phyloP scores from a whole-genome alignment of 1,140 invertebrate species.

The Hypothenemus hampei region DNA sequence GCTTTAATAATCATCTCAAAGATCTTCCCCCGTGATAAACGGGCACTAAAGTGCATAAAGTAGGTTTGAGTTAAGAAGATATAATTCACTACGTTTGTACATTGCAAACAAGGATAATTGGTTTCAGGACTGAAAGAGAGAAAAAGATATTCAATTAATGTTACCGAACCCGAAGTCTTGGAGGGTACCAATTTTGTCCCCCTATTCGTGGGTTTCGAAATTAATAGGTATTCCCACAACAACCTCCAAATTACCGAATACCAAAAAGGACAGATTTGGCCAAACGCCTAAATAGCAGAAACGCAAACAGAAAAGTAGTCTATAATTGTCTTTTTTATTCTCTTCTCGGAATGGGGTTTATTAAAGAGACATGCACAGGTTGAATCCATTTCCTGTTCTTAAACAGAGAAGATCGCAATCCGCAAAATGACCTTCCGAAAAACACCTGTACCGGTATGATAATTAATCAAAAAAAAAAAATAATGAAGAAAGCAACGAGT shows the following conservation, averaged over 20 bases:
- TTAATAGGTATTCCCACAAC: conserved; percentile 17
- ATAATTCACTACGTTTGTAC: background rate
- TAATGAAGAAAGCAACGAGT: too few relatives aligned
- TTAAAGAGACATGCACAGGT: conserved; percentile 18
- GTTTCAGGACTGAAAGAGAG: too few relatives aligned
- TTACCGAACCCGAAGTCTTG: too few relatives aligned
- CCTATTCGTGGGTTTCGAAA: conserved; percentile 1
- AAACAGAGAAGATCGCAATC: conserved; percentile 8
- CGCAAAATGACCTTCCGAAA: conserved; percentile 9
- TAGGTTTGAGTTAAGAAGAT: conserved; percentile 4
- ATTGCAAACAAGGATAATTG: too few relatives aligned
- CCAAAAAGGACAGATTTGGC: conserved; percentile 17
- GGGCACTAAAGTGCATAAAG: conserved; percentile 12
- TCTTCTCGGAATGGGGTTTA: conserved; percentile 13
- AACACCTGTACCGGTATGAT: background rate
- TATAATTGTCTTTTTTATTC: conserved; percentile 15
- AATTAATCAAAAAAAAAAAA: too few relatives aligned
- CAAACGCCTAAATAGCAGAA: conserved; percentile 22
- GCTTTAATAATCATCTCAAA: conserved; percentile 14
- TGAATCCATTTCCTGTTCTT: conserved; percentile 17
- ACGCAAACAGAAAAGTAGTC: background rate
- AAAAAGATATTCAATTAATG: too few relatives aligned
- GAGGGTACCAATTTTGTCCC: background rate
- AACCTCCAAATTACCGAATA: conserved; percentile 14
- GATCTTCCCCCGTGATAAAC: conserved; percentile 6